Conservation (phyloP, 2,888 invertebrate genomes). For the Carabus problematicus region DNA sequence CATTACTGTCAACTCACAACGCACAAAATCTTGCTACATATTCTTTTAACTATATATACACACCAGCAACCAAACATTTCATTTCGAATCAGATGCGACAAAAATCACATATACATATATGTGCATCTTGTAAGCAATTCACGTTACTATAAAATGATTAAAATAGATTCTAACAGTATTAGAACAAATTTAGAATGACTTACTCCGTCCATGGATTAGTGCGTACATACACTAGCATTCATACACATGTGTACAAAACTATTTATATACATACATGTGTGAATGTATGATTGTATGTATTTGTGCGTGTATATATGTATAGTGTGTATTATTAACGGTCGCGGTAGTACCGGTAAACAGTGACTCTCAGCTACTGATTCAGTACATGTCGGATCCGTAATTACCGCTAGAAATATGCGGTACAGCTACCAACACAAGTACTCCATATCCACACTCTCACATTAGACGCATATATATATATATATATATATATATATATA, state of each 20-base stretch:
- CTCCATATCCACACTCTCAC: not conserved
- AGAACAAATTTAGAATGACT: too few species aligned
- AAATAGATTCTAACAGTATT: too few species aligned
- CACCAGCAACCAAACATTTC: too few species aligned
- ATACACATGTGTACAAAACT: too few species aligned
- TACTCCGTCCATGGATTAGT: too few species aligned
- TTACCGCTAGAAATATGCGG: conserved; percentile 29
- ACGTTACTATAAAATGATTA: too few species aligned
- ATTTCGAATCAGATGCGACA: too few species aligned
- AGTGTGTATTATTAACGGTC: conserved; percentile 26
- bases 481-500: conserved; percentile 2
- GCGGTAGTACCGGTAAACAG: conserved; percentile 19
- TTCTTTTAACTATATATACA: not conserved
- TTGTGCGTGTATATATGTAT: not conserved
- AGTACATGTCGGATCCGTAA: conserved; percentile 25
- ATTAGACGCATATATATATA: not conserved
- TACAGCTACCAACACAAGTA: conserved; percentile 11
- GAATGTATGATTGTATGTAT: not conserved
- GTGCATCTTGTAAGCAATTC: too few species aligned
- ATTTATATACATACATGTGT: too few species aligned
- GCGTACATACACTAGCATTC: too few species aligned
- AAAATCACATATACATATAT: too few species aligned
- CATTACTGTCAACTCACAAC: conserved; percentile 10
- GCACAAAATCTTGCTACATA: conserved; percentile 23
- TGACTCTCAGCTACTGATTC: conserved; percentile 28